Evolutionary conservation across 2,113 vertebrate species (phyloP).

Genomic region (Campylomormyrus numenius): DNA sequence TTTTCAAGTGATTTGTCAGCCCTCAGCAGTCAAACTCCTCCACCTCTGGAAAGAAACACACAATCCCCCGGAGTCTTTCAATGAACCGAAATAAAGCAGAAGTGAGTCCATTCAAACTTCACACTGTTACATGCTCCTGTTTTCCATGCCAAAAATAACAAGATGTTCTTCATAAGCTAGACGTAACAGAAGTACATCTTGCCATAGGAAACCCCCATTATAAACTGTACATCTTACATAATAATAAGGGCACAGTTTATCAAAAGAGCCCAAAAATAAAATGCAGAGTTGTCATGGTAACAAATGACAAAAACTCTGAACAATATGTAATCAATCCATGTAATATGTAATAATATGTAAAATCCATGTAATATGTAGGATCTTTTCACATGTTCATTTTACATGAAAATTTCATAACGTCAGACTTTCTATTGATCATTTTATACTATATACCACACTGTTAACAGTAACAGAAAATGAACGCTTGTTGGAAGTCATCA

Average conservation of each 20-base stretch:
- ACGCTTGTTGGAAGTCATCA: slow-evolving; percentile 17
- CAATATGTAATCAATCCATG: slow-evolving; percentile 53
- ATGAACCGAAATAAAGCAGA: not conserved
- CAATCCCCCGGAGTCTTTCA: not conserved
- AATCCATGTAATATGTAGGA: slow-evolving; percentile 45
- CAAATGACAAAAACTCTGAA: slow-evolving; percentile 49
- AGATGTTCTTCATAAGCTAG: slow-evolving; percentile 5
- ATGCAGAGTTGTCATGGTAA: slow-evolving; percentile 63
- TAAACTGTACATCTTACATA: slow-evolving; percentile 54
- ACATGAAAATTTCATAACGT: not conserved
- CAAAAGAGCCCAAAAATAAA: slow-evolving; percentile 60
- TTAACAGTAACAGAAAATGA: not conserved
- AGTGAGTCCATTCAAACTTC: not conserved
- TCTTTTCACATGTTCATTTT: not conserved
- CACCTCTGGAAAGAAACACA: not conserved
- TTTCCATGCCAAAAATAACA: slow-evolving; percentile 11
- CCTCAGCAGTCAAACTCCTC: not conserved
- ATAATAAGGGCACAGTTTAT: slow-evolving; percentile 50
- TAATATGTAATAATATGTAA: slow-evolving; percentile 43
- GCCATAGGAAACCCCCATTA: slow-evolving; percentile 58
- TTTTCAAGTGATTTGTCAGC: not conserved
- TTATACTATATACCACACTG: not conserved
- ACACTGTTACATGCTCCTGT: not conserved
- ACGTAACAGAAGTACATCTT: slow-evolving; percentile 20
- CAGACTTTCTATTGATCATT: not conserved